phyloP scores from a whole-genome alignment of 2,113 vertebrate genomes.

The Chitala chitala region DNA sequence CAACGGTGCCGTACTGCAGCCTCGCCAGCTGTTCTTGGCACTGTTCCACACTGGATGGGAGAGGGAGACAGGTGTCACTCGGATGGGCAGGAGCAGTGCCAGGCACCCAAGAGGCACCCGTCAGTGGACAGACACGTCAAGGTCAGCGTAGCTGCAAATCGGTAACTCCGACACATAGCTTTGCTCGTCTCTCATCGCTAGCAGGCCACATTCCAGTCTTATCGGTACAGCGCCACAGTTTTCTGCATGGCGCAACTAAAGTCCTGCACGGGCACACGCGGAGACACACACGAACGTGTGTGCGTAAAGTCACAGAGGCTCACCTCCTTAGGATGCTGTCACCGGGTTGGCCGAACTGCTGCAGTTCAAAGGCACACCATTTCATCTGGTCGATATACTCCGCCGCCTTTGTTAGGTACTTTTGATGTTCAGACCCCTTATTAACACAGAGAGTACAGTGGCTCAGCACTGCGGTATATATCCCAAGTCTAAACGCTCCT shows the following conservation, averaged over 20 bases:
- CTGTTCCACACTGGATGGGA: conserved; percentile 58
- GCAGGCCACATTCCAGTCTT: conserved; percentile 14
- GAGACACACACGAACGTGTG: neutral
- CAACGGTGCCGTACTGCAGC: conserved; percentile 54
- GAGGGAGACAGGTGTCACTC: neutral
- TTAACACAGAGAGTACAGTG: neutral
- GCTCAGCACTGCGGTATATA: neutral
- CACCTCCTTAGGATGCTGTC: conserved; percentile 72
- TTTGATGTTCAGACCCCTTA: conserved; percentile 55
- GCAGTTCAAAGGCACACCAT: conserved; percentile 61
- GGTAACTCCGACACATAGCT: neutral
- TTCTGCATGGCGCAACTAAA: neutral
- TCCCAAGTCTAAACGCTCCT: neutral
- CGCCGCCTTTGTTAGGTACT: conserved; percentile 55
- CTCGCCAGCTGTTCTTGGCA: conserved; percentile 66
- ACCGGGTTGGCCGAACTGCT: conserved; percentile 66
- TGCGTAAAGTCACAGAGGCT: neutral
- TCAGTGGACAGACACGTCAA: neutral
- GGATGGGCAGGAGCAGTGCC: neutral
- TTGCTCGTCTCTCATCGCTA: neutral
- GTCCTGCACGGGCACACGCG: neutral
- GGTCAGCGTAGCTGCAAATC: neutral
- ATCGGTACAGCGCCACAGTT: conserved; percentile 1
- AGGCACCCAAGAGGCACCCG: neutral
- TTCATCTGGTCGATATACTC: conserved; percentile 73